Evolutionary conservation across 2,113 vertebrate genomes (phyloP), one percentile per base, ranked within the genome.

Genomic region (Charadrius vociferus): DNA sequence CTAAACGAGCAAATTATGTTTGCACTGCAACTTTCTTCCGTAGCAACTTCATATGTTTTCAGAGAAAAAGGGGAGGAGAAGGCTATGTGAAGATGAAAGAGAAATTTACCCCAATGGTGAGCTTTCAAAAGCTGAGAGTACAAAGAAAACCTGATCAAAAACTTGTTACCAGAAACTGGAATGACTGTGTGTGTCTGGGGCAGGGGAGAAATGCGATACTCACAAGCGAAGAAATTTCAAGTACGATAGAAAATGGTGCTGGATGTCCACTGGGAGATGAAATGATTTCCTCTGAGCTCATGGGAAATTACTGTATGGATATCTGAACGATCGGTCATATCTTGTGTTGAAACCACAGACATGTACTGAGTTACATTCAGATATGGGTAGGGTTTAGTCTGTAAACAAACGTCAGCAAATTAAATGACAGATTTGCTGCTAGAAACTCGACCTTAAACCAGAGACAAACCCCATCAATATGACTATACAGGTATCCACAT

Each of bases 81-180:
- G 14, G 21, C 56, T 53, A 91, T 39, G 13, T 27, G 73, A 89
- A 92, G 65, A 95, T 89, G 86, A 97, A 95, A 95, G 72, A 43
- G n/a, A 92, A 86, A 86, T 87, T 84, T 89, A 86, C 52, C 61
- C 68, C 65, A 95, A 63, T 68, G 30, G 80, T 75, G 47, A 93
- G 75, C 36, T 93, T 92, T 93, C 71, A 62, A 73, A 95, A 77
- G 41, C 78, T 32, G 72, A 86, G 37, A 93, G 36, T 65, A 97
- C 80, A 91, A 91, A 92, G 83, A 68, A 88, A 93, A 93, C 56
- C 65, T 72, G 68, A 95, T 93, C 83, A 92, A 92, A 97, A 95
- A 45, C 68, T 78, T 89, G 52, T 87, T 92, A 93, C 63, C 77
- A 95, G 86, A 93, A 92, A 65, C 32, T 37, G 47, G 21, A 93